Conservation (phyloP, 2,113 vertebrate species). For the Cavia porcellus region DNA sequence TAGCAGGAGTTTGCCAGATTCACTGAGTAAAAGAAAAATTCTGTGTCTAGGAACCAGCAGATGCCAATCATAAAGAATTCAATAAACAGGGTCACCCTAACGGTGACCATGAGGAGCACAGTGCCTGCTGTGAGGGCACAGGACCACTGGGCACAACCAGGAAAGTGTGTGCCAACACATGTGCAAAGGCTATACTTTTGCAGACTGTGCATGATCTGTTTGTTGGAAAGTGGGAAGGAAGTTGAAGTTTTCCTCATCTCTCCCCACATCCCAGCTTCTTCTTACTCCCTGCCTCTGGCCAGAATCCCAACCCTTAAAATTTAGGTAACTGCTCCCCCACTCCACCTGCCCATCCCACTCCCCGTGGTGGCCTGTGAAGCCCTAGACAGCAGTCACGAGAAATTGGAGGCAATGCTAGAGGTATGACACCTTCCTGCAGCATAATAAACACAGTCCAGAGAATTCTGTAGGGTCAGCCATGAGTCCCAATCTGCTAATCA, state of each 20-base stretch:
- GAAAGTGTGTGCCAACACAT: fast-evolving
- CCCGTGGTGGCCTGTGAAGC: not conserved
- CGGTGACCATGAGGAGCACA: not conserved
- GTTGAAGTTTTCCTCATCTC: not conserved
- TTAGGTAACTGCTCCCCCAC: not conserved
- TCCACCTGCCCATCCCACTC: not conserved
- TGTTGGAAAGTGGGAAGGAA: not conserved
- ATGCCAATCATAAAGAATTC: no score
- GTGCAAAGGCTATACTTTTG: not conserved
- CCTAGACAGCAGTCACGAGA: not conserved
- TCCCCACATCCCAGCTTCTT: not conserved
- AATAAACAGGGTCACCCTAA: not conserved
- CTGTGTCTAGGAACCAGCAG: not conserved
- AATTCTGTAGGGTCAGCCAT: not conserved
- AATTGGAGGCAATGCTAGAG: fast-evolving
- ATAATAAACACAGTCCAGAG: not conserved
- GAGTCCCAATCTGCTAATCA: not conserved
- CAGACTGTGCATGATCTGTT: fast-evolving
- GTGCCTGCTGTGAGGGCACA: not conserved
- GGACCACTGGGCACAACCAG: fast-evolving
- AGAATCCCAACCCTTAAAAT: not conserved
- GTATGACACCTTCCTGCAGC: fast-evolving
- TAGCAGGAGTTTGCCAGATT: not conserved
- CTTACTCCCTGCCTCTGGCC: not conserved
- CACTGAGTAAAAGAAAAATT: not conserved